A percentile compares a stretch with the other conserved stretches of the same genome.
phyloP scores from a whole-genome alignment of 2,113 vertebrate species.

The Coryphaenoides rupestris region DNA sequence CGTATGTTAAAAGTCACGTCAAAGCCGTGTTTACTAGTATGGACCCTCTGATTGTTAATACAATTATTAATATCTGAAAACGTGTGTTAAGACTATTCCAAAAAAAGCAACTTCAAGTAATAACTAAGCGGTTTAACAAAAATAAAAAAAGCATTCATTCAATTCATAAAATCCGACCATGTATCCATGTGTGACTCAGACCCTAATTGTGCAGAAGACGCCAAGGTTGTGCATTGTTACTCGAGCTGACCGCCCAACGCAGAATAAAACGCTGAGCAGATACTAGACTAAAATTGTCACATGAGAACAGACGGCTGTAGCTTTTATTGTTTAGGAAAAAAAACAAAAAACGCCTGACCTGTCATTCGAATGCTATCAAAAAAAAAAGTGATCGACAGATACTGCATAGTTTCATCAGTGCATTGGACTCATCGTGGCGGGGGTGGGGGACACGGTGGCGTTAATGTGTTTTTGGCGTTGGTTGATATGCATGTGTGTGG shows the following conservation, averaged over 20 bases:
- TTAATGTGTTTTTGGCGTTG: slow-evolving; percentile 65
- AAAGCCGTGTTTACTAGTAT: neutral
- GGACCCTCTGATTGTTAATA: slow-evolving; percentile 20
- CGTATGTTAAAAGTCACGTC: neutral
- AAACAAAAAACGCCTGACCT: neutral
- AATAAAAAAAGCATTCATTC: neutral
- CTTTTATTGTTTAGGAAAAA: slow-evolving; percentile 45
- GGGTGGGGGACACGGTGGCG: slow-evolving; percentile 44
- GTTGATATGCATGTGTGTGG: slow-evolving; percentile 59
- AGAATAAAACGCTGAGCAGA: neutral
- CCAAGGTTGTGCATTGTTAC: slow-evolving; percentile 51
- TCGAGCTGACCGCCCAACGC: neutral
- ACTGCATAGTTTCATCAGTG: slow-evolving; percentile 71
- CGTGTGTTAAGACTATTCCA: slow-evolving; percentile 31
- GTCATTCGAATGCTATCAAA: slow-evolving; percentile 19
- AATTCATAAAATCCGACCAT: slow-evolving; percentile 47
- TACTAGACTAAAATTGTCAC: slow-evolving; percentile 7
- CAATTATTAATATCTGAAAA: slow-evolving; percentile 23
- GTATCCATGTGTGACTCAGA: slow-evolving; percentile 43
- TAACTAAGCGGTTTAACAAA: slow-evolving; percentile 40
- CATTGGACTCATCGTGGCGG: slow-evolving; percentile 45
- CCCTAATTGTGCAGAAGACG: slow-evolving; percentile 50
- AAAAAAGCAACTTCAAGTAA: slow-evolving; percentile 55
- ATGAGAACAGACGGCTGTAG: slow-evolving; percentile 21
- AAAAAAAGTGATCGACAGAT: slow-evolving; percentile 56